Evolutionary conservation across 2,797 vertebrate species (phyloP), one percentile per base, ranked within the genome.

Genomic region (Ciconia nigra): DNA sequence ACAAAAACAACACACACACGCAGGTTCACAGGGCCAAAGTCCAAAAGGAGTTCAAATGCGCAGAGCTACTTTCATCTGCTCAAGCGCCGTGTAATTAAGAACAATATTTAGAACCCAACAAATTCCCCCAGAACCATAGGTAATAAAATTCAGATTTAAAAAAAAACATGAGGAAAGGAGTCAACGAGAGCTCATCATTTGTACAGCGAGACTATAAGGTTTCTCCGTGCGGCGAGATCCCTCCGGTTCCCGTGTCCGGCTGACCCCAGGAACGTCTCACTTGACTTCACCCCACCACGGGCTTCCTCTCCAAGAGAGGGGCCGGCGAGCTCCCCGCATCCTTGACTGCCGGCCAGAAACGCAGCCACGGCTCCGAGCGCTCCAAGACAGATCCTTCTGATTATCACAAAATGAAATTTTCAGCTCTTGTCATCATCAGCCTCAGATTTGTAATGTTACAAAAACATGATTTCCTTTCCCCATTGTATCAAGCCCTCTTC

Each of bases 381-480:
- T 65, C 78, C 54, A 4, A 62, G 82, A 80, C 67, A 73, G 83
- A 92, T 80, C 79, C 83, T 77, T 79, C 61, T 11, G 90, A 95
- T 87, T 57, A 96, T 91, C 94, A 59, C 89, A 57, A 70, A 85
- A 89, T 57, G 89, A 78, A 90, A 93, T 7, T 63, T 89, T 81
- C 89, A 83, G 91, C 39, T 52, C 90, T 14, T 77, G 91, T 96
- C 87, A 95, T 90, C 81, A 29, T 86, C 87, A 6, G 71, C 84
- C 82, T 84, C 52, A 66, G 41, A 46, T 86, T 61, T 86, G 89
- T 65, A 51, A 80, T 3, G 91, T 87, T 77, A 90, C 87, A 86
- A 77, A 96, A 96, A 90, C 70, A 89, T 7, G 4, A 85, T 81
- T 95, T 96, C 93, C 91, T 96, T 78, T 86, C 73, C 44, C 83